Conservation (phyloP, 2,797 vertebrate species). For the Lutjanus campechanus region DNA sequence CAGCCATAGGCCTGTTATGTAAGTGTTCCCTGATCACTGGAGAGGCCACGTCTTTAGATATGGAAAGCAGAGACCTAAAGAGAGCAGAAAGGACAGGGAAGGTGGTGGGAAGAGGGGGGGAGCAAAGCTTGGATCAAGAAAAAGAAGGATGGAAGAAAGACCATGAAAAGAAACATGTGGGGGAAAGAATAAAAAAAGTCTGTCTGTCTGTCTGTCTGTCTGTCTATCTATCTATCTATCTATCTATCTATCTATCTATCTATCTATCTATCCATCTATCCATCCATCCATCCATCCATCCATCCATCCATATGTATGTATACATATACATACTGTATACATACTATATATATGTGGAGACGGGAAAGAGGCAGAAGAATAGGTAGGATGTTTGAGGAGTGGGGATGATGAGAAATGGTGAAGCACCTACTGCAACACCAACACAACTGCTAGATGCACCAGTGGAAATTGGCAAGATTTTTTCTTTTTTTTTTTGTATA, state of each 20-base stretch:
- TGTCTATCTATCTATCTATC: too few species aligned
- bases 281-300: too few species aligned
- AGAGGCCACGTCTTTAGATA: slow-evolving; percentile 56
- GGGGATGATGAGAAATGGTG: too few species aligned
- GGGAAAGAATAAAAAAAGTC: neutral
- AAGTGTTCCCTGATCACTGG: slow-evolving; percentile 72
- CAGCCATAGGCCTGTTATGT: slow-evolving; percentile 69
- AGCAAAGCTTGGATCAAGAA: neutral
- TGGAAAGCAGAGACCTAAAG: slow-evolving; percentile 25
- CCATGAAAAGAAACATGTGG: neutral
- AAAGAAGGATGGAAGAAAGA: neutral
- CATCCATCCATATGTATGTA: neutral
- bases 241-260: too few species aligned
- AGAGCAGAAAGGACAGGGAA: slow-evolving; percentile 24
- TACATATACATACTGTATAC: too few species aligned
- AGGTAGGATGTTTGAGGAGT: neutral
- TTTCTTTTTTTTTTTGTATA: too few species aligned
- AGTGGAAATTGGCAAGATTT: too few species aligned
- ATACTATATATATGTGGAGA: neutral
- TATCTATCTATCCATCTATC: too few species aligned
- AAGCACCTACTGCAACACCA: too few species aligned
- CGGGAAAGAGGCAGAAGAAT: neutral
- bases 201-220: too few species aligned
- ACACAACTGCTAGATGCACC: too few species aligned
- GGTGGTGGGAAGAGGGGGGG: neutral